These are phyloP conservation scores for Falco biarmicus DNA, from an alignment of 2,797 vertebrate species.

Conservation along the genomic window DNA sequence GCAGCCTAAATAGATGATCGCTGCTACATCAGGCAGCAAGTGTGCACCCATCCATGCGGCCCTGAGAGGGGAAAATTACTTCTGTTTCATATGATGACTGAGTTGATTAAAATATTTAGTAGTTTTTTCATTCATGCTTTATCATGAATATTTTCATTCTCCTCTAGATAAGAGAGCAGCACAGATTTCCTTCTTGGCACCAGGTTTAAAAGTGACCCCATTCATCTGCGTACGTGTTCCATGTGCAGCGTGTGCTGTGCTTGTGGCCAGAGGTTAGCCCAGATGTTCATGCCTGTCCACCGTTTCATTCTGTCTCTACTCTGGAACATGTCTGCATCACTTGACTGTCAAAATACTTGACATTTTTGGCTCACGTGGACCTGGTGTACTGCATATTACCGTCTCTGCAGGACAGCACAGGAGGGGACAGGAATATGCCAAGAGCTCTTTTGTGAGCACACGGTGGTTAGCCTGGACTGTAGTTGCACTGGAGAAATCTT, in stretches of 20 bases:
- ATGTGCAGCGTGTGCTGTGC: background rate
- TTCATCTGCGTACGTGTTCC: rapidly evolving
- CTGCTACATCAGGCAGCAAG: slow-evolving; percentile 56
- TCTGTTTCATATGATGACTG: slow-evolving; percentile 34
- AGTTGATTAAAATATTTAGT: slow-evolving; percentile 73
- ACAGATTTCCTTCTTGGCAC: background rate
- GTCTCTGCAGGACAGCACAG: background rate
- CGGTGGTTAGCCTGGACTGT: background rate
- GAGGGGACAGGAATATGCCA: background rate
- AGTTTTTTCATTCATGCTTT: slow-evolving; percentile 14
- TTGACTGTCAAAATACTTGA: background rate
- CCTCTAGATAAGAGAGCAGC: background rate
- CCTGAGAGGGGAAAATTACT: slow-evolving; percentile 58
- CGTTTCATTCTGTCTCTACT: background rate
- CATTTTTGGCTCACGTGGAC: background rate
- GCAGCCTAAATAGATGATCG: slow-evolving; percentile 64
- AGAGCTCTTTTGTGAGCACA: background rate
- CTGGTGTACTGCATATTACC: background rate
- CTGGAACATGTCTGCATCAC: background rate
- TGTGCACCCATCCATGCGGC: slow-evolving; percentile 42
- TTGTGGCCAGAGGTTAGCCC: background rate
- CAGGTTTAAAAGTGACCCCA: background rate
- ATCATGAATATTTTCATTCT: slow-evolving; percentile 49
- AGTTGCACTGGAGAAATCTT: background rate
- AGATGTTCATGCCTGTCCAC: background rate